Conservation (phyloP, 2,888 invertebrate species). For the Megaustenia siamemsis region DNA sequence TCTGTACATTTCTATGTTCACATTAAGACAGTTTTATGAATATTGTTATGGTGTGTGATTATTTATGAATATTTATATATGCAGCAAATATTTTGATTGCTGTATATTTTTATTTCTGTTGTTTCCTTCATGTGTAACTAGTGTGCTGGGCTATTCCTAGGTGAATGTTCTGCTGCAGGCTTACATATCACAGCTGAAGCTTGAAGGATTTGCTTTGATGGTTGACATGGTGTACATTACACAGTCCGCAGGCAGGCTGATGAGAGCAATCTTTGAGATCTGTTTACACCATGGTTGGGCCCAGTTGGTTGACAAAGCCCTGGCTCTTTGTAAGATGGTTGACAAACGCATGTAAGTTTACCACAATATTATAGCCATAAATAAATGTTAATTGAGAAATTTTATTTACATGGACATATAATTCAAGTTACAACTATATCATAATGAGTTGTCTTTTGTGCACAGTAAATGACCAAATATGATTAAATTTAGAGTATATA, state of each 20-base stretch:
- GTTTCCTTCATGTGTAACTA: background rate
- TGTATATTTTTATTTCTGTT: background rate
- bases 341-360: constrained; percentile 90
- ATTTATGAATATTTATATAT: background rate
- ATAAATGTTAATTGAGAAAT: too few species aligned
- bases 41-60: background rate
- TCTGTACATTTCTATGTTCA: background rate
- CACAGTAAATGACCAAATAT: too few species aligned
- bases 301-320: constrained; percentile 95
- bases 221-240: constrained; percentile 99
- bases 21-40: too few species aligned
- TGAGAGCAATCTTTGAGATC: constrained; percentile 98
- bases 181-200: constrained; percentile 97
- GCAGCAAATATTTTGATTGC: background rate
- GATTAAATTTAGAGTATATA: too few species aligned
- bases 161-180: constrained; percentile 96
- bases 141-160: constrained; percentile 56
- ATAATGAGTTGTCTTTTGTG: too few species aligned
- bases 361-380: background rate
- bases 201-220: constrained; percentile 99
- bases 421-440: too few species aligned
- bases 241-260: constrained; percentile 95
- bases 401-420: too few species aligned
- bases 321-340: constrained; percentile 98
- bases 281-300: constrained; percentile 96